phyloP scores from a whole-genome alignment of 2,888 invertebrate genomes.

The Hirudinaria manillensis region DNA sequence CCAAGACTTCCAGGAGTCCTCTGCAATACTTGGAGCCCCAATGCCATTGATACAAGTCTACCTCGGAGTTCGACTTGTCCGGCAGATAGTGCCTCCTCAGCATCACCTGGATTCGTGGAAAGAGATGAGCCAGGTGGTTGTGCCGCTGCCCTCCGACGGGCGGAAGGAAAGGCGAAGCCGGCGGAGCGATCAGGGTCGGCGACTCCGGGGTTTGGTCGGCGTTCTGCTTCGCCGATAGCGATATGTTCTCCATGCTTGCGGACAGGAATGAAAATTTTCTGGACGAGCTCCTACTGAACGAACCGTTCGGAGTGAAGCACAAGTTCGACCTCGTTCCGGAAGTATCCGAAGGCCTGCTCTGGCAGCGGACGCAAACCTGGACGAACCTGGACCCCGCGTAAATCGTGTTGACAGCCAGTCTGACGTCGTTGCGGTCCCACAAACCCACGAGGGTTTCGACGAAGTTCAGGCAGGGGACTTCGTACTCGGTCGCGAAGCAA shows the following conservation, averaged over 20 bases:
- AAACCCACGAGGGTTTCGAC: conserved; percentile 65
- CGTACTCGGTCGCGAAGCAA: conserved; percentile 60
- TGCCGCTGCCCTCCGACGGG: background rate
- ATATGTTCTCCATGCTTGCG: too few species aligned
- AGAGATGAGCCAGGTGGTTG: conserved; percentile 63
- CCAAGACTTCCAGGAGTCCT: conserved; percentile 65
- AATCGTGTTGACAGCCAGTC: conserved; percentile 48
- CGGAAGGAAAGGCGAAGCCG: background rate
- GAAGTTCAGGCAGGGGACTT: conserved; percentile 67
- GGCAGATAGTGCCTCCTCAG: conserved; percentile 54
- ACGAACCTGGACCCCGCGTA: conserved; percentile 60
- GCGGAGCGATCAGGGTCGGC: background rate
- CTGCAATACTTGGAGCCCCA: conserved; percentile 67
- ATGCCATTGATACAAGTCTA: conserved; percentile 69
- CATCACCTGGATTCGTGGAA: conserved; percentile 66
- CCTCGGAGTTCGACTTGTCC: conserved; percentile 51
- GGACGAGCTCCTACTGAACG: background rate
- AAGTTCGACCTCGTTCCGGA: background rate
- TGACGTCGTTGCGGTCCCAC: conserved; percentile 59
- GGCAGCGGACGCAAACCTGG: background rate
- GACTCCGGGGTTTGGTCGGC: background rate
- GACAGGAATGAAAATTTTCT: background rate
- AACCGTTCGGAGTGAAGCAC: background rate
- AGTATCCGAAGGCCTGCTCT: background rate
- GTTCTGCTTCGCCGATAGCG: background rate